Percentiles rank a stretch among this genome's conserved stretches.
Evolutionary conservation across 1,140 invertebrate species (phyloP).

Genomic region (Camponotus pennsylvanicus): DNA sequence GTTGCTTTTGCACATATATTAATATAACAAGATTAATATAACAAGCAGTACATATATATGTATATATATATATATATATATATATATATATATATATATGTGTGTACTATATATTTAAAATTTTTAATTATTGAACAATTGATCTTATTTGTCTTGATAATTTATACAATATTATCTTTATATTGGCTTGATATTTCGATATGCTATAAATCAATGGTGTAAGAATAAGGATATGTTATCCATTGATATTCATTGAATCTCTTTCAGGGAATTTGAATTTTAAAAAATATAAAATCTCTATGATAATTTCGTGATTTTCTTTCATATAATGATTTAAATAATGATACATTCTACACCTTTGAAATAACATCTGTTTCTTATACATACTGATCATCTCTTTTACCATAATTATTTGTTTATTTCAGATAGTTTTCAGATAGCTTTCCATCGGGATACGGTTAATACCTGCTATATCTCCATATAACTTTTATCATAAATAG

Average conservation of each 20-base stretch:
- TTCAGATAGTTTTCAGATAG: constrained; percentile 86
- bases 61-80: too few species aligned
- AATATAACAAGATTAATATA: constrained; percentile 20
- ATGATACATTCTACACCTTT: constrained; percentile 80
- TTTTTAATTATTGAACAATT: neutral
- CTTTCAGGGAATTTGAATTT: constrained; percentile 70
- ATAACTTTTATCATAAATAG: constrained; percentile 80
- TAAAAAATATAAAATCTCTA: constrained; percentile 50
- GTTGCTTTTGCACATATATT: constrained; percentile 9
- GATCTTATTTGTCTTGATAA: neutral
- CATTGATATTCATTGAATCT: constrained; percentile 62
- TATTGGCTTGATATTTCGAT: constrained; percentile 72
- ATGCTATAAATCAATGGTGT: constrained; percentile 78
- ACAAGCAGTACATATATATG: neutral
- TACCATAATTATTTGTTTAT: constrained; percentile 84
- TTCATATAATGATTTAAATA: constrained; percentile 61
- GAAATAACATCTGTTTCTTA: constrained; percentile 70
- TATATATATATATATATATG: too few species aligned
- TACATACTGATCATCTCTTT: constrained; percentile 67
- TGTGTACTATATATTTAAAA: neutral
- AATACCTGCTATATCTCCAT: constrained; percentile 83
- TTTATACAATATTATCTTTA: constrained; percentile 55
- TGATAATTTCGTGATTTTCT: constrained; percentile 65
- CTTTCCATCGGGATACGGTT: constrained; percentile 84
- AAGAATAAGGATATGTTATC: constrained; percentile 71